phyloP scores from a whole-genome alignment of 2,113 vertebrate species.

The Solenodon paradoxus region DNA sequence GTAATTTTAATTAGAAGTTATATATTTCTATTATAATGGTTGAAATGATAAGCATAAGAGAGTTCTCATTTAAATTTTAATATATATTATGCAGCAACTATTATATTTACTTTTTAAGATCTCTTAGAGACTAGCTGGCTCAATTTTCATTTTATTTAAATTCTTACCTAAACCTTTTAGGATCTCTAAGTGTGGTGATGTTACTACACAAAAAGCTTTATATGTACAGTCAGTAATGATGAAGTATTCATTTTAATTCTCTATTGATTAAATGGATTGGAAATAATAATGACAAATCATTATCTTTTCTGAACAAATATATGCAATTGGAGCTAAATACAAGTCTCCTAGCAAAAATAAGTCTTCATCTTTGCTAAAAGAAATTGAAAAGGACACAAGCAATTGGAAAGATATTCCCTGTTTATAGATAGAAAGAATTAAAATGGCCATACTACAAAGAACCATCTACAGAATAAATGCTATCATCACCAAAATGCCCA shows the following conservation, averaged over 20 bases:
- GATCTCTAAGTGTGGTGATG: background rate
- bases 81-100: background rate
- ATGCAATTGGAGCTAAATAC: conserved; percentile 2
- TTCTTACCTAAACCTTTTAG: background rate
- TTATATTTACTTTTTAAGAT: background rate
- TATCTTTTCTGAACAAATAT: background rate
- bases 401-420: background rate
- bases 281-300: conserved; percentile 28
- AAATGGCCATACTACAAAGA: background rate
- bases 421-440: background rate
- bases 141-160: conserved; percentile 22
- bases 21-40: background rate
- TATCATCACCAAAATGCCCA: too few relatives aligned
- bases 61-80: background rate
- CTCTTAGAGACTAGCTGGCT: background rate
- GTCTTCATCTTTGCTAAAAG: background rate
- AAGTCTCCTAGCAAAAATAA: background rate
- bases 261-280: background rate
- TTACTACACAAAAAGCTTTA: background rate
- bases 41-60: background rate
- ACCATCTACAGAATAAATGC: too few relatives aligned
- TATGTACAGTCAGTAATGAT: background rate
- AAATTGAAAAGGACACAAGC: too few relatives aligned
- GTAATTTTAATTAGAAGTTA: background rate
- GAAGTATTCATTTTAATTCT: background rate